These are phyloP conservation scores for Gorilla gorilla DNA, from an alignment of 2,113 vertebrate genomes.

Conservation along the genomic window DNA sequence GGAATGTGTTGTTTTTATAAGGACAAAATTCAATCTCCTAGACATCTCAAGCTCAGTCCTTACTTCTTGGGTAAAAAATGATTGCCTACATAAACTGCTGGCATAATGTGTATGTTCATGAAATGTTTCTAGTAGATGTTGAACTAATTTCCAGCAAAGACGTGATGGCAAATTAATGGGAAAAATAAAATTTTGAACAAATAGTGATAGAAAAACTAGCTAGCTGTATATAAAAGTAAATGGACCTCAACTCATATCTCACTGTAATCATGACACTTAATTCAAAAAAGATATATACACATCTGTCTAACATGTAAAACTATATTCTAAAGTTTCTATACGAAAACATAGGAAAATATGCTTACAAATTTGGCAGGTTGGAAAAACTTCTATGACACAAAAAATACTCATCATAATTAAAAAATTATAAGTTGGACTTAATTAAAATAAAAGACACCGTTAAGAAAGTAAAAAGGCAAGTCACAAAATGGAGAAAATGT, in stretches of 20 bases:
- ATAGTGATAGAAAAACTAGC: neutral
- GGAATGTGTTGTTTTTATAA: neutral
- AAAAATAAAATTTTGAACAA: neutral
- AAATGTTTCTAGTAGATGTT: neutral
- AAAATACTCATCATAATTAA: neutral
- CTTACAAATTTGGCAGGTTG: neutral
- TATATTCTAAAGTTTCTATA: neutral
- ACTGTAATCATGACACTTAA: neutral
- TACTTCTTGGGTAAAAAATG: neutral
- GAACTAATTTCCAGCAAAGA: neutral
- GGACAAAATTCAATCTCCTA: neutral
- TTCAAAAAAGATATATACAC: neutral
- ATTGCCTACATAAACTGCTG: neutral
- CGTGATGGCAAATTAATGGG: neutral
- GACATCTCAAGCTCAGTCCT: neutral
- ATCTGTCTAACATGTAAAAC: neutral
- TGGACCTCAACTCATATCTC: neutral
- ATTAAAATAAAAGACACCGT: neutral
- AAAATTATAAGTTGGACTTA: neutral
- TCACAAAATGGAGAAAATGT: neutral
- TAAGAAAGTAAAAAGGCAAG: neutral
- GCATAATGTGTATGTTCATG: neutral
- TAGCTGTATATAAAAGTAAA: neutral
- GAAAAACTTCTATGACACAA: neutral
- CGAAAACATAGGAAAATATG: neutral